These are phyloP conservation scores for Erinaceus europaeus DNA, from an alignment of 2,113 vertebrate species.

Conservation along the genomic window DNA sequence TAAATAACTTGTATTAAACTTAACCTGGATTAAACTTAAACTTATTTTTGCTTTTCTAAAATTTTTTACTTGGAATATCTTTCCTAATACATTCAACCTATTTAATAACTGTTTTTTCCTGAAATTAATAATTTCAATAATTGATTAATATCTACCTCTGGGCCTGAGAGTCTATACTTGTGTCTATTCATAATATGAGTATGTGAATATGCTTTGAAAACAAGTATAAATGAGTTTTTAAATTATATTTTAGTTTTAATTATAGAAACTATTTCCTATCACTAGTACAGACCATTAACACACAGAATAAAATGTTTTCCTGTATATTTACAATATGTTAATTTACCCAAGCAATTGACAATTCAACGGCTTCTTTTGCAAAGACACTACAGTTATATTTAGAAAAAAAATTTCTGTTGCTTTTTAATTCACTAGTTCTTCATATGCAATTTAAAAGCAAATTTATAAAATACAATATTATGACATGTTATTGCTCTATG, in stretches of 20 bases:
- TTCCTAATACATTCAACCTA: background rate
- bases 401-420: background rate
- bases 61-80: conserved; percentile 23
- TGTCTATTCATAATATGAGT: background rate
- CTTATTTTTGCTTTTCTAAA: conserved; percentile 11
- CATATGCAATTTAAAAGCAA: background rate
- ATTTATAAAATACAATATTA: conserved; percentile 9
- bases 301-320: background rate
- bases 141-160: background rate
- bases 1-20: conserved; percentile 5
- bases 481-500: background rate
- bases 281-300: background rate
- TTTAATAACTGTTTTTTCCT: background rate
- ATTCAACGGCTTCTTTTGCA: background rate
- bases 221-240: background rate
- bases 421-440: conserved; percentile 13
- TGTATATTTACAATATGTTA: background rate
- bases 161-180: background rate
- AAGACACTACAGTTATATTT: background rate
- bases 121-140: background rate
- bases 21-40: conserved; percentile 35
- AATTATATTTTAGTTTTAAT: conserved; percentile 18
- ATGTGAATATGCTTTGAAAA: conserved; percentile 1
- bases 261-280: background rate
- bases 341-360: background rate